These are phyloP conservation scores for Anthrax anthrax DNA, from an alignment of 2,888 invertebrate species.

Conservation along the genomic window DNA sequence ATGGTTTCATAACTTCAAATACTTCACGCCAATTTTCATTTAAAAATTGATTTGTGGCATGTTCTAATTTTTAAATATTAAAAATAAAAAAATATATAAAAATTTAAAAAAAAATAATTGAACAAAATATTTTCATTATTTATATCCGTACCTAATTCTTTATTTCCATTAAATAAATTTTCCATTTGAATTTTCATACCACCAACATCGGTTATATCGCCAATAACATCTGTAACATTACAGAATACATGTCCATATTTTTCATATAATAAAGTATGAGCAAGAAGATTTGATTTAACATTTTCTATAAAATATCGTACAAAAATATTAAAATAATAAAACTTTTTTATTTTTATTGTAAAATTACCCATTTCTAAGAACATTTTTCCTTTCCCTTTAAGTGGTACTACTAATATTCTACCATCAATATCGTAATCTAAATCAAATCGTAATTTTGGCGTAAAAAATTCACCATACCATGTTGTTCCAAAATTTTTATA, in stretches of 20 bases:
- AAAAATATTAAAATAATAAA: too few relatives aligned
- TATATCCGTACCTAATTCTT: slow-evolving; percentile 43
- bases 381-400: slow-evolving; percentile 44
- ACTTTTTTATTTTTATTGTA: too few relatives aligned
- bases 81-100: too few relatives aligned
- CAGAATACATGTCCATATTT: slow-evolving; percentile 49
- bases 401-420: slow-evolving; percentile 48
- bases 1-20: slow-evolving; percentile 50
- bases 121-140: too few relatives aligned
- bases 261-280: slow-evolving; percentile 46
- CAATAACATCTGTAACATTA: slow-evolving; percentile 47
- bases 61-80: too few relatives aligned
- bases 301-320: slow-evolving; percentile 35
- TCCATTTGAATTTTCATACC: slow-evolving; percentile 50
- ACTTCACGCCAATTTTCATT: slow-evolving; percentile 58
- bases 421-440: slow-evolving; percentile 53
- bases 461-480: slow-evolving; percentile 31
- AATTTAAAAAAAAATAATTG: too few relatives aligned
- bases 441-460: slow-evolving; percentile 51
- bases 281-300: slow-evolving; percentile 46
- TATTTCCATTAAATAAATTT: slow-evolving; percentile 56
- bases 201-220: slow-evolving; percentile 45
- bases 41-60: slow-evolving; percentile 51
- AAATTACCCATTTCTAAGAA: slow-evolving; percentile 49
- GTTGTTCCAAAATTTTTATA: too few relatives aligned